phyloP scores from a whole-genome alignment of 2,888 invertebrate species.

The Holacanthella duospinosa region DNA sequence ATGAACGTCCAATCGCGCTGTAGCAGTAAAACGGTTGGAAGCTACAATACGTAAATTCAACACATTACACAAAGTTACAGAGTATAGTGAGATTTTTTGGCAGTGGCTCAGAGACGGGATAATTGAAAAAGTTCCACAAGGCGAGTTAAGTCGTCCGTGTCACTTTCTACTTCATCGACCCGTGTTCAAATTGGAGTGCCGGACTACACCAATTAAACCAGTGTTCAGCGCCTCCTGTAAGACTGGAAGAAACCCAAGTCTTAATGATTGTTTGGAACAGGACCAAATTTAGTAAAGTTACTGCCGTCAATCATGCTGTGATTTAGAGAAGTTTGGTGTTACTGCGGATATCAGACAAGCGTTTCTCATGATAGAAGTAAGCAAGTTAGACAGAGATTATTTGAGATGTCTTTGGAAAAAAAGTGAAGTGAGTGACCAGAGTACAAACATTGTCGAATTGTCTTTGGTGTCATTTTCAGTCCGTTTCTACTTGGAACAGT shows the following conservation, averaged over 20 bases:
- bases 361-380: not conserved
- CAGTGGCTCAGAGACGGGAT: constrained; percentile 7
- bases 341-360: constrained; percentile 6
- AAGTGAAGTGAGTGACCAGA: not conserved
- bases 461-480: constrained; percentile 14
- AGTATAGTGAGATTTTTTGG: not conserved
- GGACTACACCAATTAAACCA: not conserved
- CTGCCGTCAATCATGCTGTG: constrained; percentile 13
- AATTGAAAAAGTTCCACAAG: not conserved
- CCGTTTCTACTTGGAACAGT: constrained; percentile 16
- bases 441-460: constrained; percentile 13
- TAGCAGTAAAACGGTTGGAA: not conserved
- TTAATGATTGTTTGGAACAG: constrained; percentile 31
- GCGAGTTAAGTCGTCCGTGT: not conserved
- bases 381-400: not conserved
- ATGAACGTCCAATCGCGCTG: not conserved
- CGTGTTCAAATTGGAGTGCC: not conserved
- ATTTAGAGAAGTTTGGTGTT: constrained; percentile 3
- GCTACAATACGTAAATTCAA: not conserved
- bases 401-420: constrained; percentile 4
- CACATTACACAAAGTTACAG: not conserved
- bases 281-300: constrained; percentile 21
- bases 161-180: not conserved
- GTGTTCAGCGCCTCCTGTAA: not conserved
- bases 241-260: constrained; percentile 10